Evolutionary conservation across 1,140 invertebrate species (phyloP).

Genomic region (Musca domestica): DNA sequence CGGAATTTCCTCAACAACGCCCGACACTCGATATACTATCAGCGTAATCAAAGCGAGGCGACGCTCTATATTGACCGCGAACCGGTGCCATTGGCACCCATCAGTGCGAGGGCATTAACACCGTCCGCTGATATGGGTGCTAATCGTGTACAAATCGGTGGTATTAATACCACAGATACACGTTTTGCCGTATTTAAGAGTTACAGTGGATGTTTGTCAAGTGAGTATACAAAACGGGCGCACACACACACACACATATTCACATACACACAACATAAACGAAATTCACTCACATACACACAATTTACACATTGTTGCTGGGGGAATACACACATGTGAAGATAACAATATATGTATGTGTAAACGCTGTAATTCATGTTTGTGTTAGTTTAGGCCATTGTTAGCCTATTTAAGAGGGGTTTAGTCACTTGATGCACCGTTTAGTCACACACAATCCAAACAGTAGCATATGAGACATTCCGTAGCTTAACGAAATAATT

Average conservation of each 20-base stretch:
- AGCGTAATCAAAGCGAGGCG: slow-evolving; percentile 68
- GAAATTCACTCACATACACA: not conserved
- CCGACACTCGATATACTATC: slow-evolving; percentile 83
- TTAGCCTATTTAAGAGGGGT: too few species aligned
- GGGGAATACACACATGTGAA: too few species aligned
- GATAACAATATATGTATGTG: too few species aligned
- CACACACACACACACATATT: not conserved
- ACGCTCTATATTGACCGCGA: slow-evolving; percentile 74
- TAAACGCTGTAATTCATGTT: not conserved
- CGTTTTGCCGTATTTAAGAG: slow-evolving; percentile 77
- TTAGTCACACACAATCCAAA: not conserved
- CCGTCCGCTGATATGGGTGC: slow-evolving; percentile 65
- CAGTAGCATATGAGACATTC: not conserved
- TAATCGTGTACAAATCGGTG: slow-evolving; percentile 82
- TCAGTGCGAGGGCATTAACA: slow-evolving; percentile 65
- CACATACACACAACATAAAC: too few species aligned
- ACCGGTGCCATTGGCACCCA: slow-evolving; percentile 65
- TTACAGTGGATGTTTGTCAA: slow-evolving; percentile 85
- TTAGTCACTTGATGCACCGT: not conserved
- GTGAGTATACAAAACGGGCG: slow-evolving; percentile 58
- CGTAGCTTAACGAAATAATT: too few species aligned
- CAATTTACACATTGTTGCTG: not conserved
- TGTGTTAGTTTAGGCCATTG: not conserved
- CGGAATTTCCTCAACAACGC: slow-evolving; percentile 77
- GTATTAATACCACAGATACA: slow-evolving; percentile 76